Conservation (phyloP, 2,113 vertebrate species). For the Maccullochella peelii region DNA sequence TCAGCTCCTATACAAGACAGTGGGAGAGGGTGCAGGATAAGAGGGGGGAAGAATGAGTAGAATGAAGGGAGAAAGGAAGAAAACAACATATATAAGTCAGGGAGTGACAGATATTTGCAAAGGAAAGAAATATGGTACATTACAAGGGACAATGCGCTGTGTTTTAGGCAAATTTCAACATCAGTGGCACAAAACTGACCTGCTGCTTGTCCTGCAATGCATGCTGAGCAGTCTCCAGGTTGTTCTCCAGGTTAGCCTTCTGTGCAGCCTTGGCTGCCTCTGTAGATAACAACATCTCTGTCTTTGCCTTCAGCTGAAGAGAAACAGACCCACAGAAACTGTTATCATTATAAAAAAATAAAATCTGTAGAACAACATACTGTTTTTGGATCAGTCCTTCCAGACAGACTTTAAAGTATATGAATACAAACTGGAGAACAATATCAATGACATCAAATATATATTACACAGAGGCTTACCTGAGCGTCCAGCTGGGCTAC, state of each 20-base stretch:
- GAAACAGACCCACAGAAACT: constrained; percentile 39
- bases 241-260: constrained; percentile 95
- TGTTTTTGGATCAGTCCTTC: not conserved
- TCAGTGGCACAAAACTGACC: constrained; percentile 72
- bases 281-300: constrained; percentile 93
- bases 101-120: not conserved
- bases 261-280: constrained; percentile 96
- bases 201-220: constrained; percentile 98
- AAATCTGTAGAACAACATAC: not conserved
- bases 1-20: constrained; percentile 87
- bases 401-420: not conserved
- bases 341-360: not conserved
- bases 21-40: not conserved
- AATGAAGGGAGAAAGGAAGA: not conserved
- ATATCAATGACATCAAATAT: too few relatives aligned
- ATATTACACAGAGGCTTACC: constrained; percentile 76
- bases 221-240: constrained; percentile 94
- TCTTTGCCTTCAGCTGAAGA: constrained; percentile 95
- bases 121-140: not conserved
- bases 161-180: not conserved
- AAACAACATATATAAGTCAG: not conserved
- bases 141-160: rapidly evolving
- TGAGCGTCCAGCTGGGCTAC: constrained; percentile 93
- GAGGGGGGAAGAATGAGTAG: not conserved
- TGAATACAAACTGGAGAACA: not conserved